Conservation (phyloP, 2,113 vertebrate species). For the Cervus canadensis region DNA sequence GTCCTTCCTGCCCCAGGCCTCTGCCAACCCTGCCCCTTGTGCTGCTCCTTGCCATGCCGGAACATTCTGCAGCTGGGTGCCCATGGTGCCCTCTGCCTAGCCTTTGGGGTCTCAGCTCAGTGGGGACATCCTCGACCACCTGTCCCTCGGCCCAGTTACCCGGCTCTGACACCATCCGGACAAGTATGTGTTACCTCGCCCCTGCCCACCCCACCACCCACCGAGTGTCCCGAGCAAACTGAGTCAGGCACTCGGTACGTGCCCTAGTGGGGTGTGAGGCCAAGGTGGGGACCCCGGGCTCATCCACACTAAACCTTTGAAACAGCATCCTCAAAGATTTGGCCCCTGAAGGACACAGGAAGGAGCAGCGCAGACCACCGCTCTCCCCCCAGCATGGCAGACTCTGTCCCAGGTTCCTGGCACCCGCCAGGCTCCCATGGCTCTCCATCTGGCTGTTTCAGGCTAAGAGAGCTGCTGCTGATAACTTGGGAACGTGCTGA, state of each 20-base stretch:
- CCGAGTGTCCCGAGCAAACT: accelerated
- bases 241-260: background rate
- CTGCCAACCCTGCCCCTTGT: accelerated
- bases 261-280: background rate
- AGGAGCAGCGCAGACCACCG: accelerated
- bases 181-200: accelerated
- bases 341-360: background rate
- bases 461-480: accelerated
- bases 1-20: background rate
- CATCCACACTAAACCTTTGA: accelerated
- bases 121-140: background rate
- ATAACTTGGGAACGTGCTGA: background rate
- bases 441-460: background rate
- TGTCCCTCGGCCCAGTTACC: no score
- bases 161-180: accelerated
- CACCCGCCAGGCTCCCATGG: accelerated
- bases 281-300: accelerated
- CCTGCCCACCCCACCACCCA: no score
- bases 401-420: accelerated
- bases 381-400: accelerated
- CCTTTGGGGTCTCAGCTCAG: background rate
- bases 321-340: background rate
- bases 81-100: background rate
- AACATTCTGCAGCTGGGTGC: accelerated
- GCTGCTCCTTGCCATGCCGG: background rate